Base-by-base conservation (phyloP, 2,888 invertebrate species). In the Julus scandinavius region DNA sequence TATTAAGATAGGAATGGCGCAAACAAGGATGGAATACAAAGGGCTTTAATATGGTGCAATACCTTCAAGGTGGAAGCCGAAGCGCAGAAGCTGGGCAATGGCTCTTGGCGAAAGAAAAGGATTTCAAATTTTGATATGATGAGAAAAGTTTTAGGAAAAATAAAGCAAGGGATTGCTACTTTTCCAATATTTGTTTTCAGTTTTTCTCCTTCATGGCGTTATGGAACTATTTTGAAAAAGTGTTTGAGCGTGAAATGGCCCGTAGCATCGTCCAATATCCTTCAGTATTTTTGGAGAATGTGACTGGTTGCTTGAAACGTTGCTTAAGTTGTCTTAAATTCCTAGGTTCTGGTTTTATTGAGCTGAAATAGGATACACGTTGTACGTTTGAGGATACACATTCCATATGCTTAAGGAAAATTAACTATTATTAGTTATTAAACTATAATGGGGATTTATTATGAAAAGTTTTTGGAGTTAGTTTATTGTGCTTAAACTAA, bases 1-100 rank as follows among this genome's bases (percentile, higher is more conserved):
- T 72, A 72, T 72, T 72, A 72, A 72, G 72, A 72, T 72, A 72
- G 72, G 29, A 72, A 72, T 29, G 72, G 72, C 72, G 72, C 72
- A 72, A 72, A 72, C 72, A 72, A 72, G 72, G 72, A 4, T n/a
- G 29, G 72, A 29, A 72, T 72, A 72, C 72, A 72, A 72, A 72
- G 72, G 72, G 72, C 72, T 72, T 72, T 72, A 72, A 72, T 72
- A 72, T 9, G 72, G 72, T n/a, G 72, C 72, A 72, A 72, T 72
- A 72, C 72, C 72, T 72, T 29, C 72, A 72, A 72, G 72, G 72
- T 72, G 9, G 72, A 72, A 72, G 29, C 29, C 72, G 20, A 72
- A 29, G 72, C 72, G n/a, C 2, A 72, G 72, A 29, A 72, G 72
- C 29, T 72, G 63, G 63, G 63, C 20, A 63, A 15, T 63, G 63